Percentiles rank a stretch among this genome's conserved stretches.
Conservation (phyloP, 2,888 invertebrate species). For the Timema podura region DNA sequence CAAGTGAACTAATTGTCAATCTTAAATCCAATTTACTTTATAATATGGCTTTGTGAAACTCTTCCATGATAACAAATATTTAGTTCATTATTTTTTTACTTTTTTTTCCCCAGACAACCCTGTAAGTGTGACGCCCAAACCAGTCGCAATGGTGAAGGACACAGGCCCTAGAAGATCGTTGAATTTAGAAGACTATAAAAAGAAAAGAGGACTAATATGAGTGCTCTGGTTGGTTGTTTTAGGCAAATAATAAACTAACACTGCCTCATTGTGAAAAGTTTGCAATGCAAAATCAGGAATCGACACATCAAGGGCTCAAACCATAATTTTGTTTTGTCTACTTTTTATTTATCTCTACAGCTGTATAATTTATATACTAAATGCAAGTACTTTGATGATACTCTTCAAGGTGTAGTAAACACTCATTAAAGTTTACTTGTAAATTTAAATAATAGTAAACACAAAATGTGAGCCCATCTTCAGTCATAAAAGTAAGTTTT, state of each 20-base stretch:
- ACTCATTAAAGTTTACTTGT: neutral
- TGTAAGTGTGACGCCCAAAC: constrained; percentile 70
- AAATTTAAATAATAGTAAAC: neutral
- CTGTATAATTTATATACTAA: no score
- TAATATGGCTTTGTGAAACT: no score
- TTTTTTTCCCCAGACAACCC: constrained; percentile 65
- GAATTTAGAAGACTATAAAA: constrained; percentile 90
- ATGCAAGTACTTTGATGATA: neutral
- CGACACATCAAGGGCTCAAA: no score
- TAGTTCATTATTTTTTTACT: no score
- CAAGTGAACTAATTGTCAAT: no score
- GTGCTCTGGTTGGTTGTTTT: neutral
- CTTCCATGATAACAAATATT: no score
- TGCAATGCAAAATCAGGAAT: no score
- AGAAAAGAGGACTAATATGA: constrained; percentile 84
- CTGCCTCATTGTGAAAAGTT: neutral
- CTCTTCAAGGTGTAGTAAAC: neutral
- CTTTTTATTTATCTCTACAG: no score
- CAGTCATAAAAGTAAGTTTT: no score
- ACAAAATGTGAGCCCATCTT: no score
- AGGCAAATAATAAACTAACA: neutral
- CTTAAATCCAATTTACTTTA: no score
- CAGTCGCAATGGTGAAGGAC: constrained; percentile 67
- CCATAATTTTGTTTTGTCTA: no score
- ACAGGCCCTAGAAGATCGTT: constrained; percentile 79